Evolutionary conservation across 2,113 vertebrate species (phyloP).

Genomic region (Xiphorhynchus elegans): DNA sequence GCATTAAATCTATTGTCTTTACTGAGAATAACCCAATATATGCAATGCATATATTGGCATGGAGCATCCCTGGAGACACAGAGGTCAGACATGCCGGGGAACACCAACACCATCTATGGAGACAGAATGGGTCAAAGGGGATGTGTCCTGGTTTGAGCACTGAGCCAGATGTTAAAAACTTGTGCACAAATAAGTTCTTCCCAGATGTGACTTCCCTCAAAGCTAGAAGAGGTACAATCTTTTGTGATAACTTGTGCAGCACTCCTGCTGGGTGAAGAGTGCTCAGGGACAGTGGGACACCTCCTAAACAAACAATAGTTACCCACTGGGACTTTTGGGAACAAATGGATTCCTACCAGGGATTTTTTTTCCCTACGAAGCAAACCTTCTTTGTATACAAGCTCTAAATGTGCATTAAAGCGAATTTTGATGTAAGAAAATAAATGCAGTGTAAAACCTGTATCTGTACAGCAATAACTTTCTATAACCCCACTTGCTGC

Average conservation of each 20-base stretch:
- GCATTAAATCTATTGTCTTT: slow-evolving; percentile 39
- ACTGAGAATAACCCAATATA: neutral
- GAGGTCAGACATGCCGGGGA: neutral
- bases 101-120: slow-evolving; percentile 4
- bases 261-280: neutral
- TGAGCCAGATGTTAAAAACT: neutral
- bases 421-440: neutral
- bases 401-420: neutral
- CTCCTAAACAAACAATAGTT: neutral
- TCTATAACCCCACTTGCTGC: neutral
- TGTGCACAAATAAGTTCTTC: neutral
- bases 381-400: neutral
- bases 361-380: neutral
- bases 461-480: neutral
- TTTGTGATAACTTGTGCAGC: neutral
- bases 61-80: neutral
- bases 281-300: neutral
- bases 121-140: neutral
- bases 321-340: neutral
- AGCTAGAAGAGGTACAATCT: neutral
- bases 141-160: neutral
- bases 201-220: neutral
- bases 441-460: neutral
- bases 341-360: neutral
- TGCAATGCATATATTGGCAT: neutral